Conservation (phyloP, 2,113 vertebrate species). For the Thunnus maccoyii region DNA sequence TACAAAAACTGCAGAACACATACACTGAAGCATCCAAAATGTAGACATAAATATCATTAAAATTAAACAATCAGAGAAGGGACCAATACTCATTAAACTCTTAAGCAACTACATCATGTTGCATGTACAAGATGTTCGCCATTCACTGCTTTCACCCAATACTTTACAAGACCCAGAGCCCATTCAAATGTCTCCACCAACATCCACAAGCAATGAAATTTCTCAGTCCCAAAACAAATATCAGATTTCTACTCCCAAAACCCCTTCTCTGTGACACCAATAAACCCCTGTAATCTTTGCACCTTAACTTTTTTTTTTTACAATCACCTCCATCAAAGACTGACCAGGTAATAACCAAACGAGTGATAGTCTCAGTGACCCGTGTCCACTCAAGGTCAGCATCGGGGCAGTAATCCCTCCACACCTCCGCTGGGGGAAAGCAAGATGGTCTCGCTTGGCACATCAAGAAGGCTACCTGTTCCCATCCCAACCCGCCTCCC, state of each 20-base stretch:
- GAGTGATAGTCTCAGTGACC: constrained; percentile 4
- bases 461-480: not conserved
- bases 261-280: not conserved
- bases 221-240: not conserved
- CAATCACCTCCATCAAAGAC: constrained; percentile 3
- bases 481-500: no score
- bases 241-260: not conserved
- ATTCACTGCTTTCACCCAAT: no score
- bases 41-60: no score
- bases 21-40: no score
- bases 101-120: no score
- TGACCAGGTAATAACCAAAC: not conserved
- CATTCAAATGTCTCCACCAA: not conserved
- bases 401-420: constrained; percentile 6
- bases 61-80: no score
- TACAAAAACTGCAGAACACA: no score
- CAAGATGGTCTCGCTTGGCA: not conserved
- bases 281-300: not conserved
- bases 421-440: not conserved
- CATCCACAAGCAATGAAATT: not conserved
- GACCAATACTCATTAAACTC: no score
- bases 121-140: no score
- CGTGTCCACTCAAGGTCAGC: constrained; percentile 33
- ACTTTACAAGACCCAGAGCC: not conserved
- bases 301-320: not conserved